Percentiles rank a stretch among this genome's conserved stretches.
phyloP scores from a whole-genome alignment of 2,797 vertebrate genomes.

The Nannoperca obscura region DNA sequence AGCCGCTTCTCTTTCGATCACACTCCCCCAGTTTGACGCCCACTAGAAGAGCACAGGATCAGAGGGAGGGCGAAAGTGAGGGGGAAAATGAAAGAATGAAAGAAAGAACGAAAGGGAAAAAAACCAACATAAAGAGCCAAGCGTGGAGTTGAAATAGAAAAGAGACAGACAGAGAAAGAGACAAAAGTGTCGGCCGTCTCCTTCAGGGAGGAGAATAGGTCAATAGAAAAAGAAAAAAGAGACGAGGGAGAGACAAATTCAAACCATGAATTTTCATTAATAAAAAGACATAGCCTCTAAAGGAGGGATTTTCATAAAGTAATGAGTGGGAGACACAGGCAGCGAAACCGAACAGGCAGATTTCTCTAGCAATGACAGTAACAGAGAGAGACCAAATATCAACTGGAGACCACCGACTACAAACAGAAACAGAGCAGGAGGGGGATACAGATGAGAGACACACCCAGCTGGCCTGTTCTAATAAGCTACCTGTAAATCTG shows the following conservation, averaged over 20 bases:
- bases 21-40: slow-evolving; percentile 84
- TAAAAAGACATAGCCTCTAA: slow-evolving; percentile 45
- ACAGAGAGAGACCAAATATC: slow-evolving; percentile 27
- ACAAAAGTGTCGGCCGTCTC: slow-evolving; percentile 50
- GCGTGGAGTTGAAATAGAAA: slow-evolving; percentile 56
- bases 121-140: slow-evolving; percentile 40
- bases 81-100: slow-evolving; percentile 23
- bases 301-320: slow-evolving; percentile 51
- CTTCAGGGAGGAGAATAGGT: slow-evolving; percentile 46
- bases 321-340: slow-evolving; percentile 34
- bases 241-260: slow-evolving; percentile 40
- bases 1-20: slow-evolving; percentile 81
- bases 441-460: slow-evolving; percentile 27
- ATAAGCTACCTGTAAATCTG: slow-evolving; percentile 49
- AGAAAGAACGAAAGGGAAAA: slow-evolving; percentile 39
- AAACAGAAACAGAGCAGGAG: slow-evolving; percentile 21
- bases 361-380: slow-evolving; percentile 34
- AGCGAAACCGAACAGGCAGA: slow-evolving; percentile 31
- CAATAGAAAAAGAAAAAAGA: slow-evolving; percentile 34
- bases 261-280: slow-evolving; percentile 70
- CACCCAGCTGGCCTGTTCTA: slow-evolving; percentile 40
- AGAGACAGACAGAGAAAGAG: slow-evolving; percentile 51
- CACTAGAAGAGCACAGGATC: slow-evolving; percentile 78
- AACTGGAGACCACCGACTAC: slow-evolving; percentile 30
- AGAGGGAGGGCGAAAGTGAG: slow-evolving; percentile 61